These are phyloP conservation scores for Drosophila seguyi DNA, from an alignment of 1,140 invertebrate genomes.

Conservation along the genomic window DNA sequence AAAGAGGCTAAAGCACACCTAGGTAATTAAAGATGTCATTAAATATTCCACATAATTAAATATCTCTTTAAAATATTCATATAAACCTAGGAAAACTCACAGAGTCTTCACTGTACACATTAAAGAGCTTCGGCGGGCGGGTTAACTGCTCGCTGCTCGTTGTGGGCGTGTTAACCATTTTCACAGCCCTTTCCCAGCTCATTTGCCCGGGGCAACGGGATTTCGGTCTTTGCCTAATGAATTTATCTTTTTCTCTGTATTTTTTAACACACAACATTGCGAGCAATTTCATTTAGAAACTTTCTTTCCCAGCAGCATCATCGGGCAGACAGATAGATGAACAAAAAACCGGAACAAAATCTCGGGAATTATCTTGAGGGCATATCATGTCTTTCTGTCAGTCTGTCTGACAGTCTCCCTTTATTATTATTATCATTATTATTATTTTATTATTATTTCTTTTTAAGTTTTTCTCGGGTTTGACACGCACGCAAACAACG, in stretches of 20 bases:
- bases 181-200: conserved; percentile 45
- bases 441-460: conserved; percentile 59
- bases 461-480: conserved; percentile 51
- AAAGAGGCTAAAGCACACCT: too few species aligned
- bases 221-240: conserved; percentile 65
- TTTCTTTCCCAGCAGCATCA: conserved; percentile 66
- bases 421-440: conserved; percentile 61
- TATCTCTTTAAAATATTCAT: too few species aligned
- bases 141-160: conserved; percentile 18
- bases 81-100: not conserved
- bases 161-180: conserved; percentile 71
- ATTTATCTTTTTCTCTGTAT: conserved; percentile 47
- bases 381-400: conserved; percentile 40
- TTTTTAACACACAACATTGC: conserved; percentile 60
- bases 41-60: not conserved
- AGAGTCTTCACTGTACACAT: not conserved
- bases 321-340: conserved; percentile 7
- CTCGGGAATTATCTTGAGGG: conserved; percentile 47
- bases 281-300: conserved; percentile 78
- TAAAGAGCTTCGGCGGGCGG: conserved; percentile 24
- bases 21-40: not conserved
- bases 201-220: conserved; percentile 29
- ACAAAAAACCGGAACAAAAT: conserved; percentile 73
- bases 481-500: conserved; percentile 66
- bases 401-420: conserved; percentile 26